Conservation (phyloP, 2,797 vertebrate species). For the Cygnus olor region DNA sequence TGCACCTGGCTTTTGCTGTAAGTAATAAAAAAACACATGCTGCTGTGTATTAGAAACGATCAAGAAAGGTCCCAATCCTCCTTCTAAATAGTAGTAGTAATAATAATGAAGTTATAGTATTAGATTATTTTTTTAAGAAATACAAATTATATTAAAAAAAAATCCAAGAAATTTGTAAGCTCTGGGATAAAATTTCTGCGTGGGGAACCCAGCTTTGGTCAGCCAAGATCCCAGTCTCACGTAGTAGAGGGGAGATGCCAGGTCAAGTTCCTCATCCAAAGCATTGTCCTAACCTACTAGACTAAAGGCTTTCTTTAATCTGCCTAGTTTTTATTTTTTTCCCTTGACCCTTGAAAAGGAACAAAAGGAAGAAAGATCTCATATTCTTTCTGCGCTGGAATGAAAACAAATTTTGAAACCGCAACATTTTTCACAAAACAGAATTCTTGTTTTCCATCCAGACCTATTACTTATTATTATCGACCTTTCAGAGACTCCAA, state of each 20-base stretch:
- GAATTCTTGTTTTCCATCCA: conserved; percentile 62
- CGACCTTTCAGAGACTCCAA: conserved; percentile 57
- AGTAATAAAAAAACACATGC: neutral
- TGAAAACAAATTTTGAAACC: conserved; percentile 67
- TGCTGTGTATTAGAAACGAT: neutral
- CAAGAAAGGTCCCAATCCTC: neutral
- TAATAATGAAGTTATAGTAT: neutral
- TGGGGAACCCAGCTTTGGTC: neutral
- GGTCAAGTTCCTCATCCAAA: conserved; percentile 7
- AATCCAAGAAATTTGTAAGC: neutral
- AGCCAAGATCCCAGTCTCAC: neutral
- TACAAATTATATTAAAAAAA: neutral
- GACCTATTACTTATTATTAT: conserved; percentile 63
- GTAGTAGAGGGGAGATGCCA: neutral
- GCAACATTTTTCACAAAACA: conserved; percentile 61
- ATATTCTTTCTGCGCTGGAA: conserved; percentile 57
- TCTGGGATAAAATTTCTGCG: neutral
- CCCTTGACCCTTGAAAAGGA: neutral
- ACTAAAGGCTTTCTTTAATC: neutral
- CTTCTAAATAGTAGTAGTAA: neutral
- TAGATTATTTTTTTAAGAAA: neutral
- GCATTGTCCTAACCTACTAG: neutral
- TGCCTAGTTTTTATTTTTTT: conserved; percentile 14
- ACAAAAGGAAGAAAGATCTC: conserved; percentile 13
- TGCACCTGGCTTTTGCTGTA: neutral